A percentile compares a stretch with the other conserved stretches of the same genome.
phyloP scores from a whole-genome alignment of 2,797 vertebrate species.

The Pangasius larnaudii region DNA sequence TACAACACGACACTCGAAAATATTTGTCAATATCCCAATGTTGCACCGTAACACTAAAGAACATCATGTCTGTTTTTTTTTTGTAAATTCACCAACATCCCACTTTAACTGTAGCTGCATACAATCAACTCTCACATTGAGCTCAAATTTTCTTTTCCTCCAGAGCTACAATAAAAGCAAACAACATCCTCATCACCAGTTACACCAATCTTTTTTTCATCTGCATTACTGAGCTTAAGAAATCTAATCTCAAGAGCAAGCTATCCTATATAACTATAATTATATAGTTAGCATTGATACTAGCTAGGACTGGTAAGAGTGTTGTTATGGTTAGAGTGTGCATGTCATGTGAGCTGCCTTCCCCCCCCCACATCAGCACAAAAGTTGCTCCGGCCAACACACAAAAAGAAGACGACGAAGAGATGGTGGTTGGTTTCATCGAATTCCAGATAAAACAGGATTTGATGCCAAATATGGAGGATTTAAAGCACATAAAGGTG shows the following conservation, averaged over 20 bases:
- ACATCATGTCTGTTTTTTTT: background rate
- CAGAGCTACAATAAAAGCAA: background rate
- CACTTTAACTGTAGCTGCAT: background rate
- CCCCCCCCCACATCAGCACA: background rate
- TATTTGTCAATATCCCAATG: background rate
- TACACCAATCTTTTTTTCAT: background rate
- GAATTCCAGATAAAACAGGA: background rate
- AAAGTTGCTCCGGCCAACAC: background rate
- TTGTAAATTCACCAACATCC: background rate
- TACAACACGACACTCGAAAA: background rate
- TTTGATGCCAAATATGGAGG: background rate
- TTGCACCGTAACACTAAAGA: background rate
- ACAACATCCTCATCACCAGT: background rate
- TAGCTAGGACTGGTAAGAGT: too few species aligned
- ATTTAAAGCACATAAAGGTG: background rate
- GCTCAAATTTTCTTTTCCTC: background rate
- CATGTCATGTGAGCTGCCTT: too few species aligned
- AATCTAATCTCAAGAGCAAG: background rate
- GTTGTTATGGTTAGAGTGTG: background rate
- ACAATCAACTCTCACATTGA: background rate
- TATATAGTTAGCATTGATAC: background rate
- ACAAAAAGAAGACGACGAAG: background rate
- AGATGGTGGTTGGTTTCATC: background rate
- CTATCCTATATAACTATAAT: background rate
- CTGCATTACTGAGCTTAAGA: background rate